Evolutionary conservation across 2,113 vertebrate genomes (phyloP).

Genomic region (Chrysemys picta): DNA sequence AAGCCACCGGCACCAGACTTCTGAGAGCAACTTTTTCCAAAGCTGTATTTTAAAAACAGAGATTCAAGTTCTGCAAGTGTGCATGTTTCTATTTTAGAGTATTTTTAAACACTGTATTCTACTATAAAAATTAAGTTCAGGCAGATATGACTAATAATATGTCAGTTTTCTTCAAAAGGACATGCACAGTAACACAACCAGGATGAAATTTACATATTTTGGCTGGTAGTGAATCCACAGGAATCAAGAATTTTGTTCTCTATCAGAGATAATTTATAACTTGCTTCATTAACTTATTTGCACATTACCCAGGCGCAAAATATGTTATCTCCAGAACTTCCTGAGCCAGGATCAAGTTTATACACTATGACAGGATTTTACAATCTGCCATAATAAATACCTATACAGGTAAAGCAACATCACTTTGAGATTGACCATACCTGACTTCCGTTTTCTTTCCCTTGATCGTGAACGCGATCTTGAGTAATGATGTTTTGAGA

Average conservation of each 20-base stretch:
- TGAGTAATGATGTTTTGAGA: conserved; percentile 93
- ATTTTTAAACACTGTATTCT: background rate
- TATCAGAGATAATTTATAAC: background rate
- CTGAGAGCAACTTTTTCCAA: background rate
- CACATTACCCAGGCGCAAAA: background rate
- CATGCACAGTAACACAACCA: background rate
- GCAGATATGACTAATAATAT: background rate
- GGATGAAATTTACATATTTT: background rate
- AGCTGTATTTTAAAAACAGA: background rate
- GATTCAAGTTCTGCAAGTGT: background rate
- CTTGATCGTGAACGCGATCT: conserved; percentile 92
- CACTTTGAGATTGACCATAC: conserved; percentile 55
- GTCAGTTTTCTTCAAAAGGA: background rate
- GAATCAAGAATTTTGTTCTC: background rate
- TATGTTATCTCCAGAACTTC: background rate
- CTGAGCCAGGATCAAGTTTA: background rate
- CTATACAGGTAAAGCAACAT: background rate
- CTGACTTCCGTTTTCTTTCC: conserved; percentile 88
- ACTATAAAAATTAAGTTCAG: background rate
- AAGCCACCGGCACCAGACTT: background rate
- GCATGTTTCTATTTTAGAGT: background rate
- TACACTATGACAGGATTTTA: background rate
- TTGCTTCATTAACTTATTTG: background rate
- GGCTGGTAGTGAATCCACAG: background rate
- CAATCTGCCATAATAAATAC: background rate